A percentile compares a stretch with the other conserved stretches of the same genome.
Evolutionary conservation across 2,888 invertebrate genomes (phyloP).

Genomic region (Drosophila fungiperda): DNA sequence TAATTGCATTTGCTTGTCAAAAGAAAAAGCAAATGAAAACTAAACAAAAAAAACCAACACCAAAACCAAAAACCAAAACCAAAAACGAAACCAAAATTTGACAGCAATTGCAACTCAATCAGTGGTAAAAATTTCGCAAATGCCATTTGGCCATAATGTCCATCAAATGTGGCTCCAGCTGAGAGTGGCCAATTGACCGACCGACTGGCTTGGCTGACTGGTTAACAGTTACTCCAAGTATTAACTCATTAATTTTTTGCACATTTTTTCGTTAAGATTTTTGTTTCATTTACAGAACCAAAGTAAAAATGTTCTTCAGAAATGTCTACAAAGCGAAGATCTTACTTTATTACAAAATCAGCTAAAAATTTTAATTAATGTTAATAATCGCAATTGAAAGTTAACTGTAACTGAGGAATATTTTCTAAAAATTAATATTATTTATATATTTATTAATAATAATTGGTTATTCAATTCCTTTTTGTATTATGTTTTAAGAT

Average conservation of each 20-base stretch:
- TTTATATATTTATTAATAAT: neutral
- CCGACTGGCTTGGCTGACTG: neutral
- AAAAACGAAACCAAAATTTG: neutral
- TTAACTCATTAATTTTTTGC: neutral
- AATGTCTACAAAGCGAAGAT: neutral
- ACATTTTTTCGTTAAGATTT: neutral
- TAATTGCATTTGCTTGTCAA: conserved; percentile 67
- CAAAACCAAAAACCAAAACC: conserved; percentile 1
- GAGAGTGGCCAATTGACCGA: neutral
- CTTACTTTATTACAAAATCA: neutral
- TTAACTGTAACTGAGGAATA: neutral
- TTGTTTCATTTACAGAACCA: neutral
- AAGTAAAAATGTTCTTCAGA: neutral
- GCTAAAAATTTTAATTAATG: neutral
- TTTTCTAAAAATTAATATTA: neutral
- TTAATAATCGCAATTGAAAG: neutral
- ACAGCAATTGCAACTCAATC: conserved; percentile 59
- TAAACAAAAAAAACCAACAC: neutral
- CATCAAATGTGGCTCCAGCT: conserved; percentile 20
- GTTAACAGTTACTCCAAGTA: neutral
- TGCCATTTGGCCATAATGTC: conserved; percentile 26
- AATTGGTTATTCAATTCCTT: neutral
- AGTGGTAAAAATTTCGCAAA: conserved; percentile 47
- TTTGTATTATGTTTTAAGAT: neutral
- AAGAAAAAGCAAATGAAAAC: neutral